Evolutionary conservation across 2,797 vertebrate genomes (phyloP).

Genomic region (Sebastes reedi): DNA sequence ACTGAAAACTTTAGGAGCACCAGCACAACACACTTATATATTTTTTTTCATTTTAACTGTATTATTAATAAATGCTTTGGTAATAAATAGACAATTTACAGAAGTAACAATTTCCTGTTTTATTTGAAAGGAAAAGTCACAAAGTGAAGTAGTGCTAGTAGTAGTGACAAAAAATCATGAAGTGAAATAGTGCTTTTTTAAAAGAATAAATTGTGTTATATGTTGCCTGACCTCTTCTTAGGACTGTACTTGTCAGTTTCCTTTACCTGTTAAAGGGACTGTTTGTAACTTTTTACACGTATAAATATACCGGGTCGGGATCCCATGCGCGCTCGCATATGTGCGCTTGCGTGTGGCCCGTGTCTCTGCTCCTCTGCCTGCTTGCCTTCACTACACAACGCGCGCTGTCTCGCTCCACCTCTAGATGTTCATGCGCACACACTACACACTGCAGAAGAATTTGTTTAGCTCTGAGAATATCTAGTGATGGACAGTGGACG

Average conservation of each 20-base stretch:
- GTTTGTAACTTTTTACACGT: too few relatives aligned
- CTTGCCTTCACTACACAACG: too few relatives aligned
- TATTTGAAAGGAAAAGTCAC: not conserved
- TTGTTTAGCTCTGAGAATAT: too few relatives aligned
- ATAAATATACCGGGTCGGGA: too few relatives aligned
- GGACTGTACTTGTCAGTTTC: not conserved
- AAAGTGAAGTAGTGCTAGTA: not conserved
- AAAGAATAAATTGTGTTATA: too few relatives aligned
- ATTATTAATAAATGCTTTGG: not conserved
- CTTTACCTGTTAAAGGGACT: not conserved
- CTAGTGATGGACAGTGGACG: too few relatives aligned
- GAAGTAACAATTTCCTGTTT: not conserved
- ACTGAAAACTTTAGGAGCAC: not conserved
- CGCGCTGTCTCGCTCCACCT: too few relatives aligned
- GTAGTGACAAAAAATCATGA: not conserved
- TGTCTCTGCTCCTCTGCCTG: too few relatives aligned
- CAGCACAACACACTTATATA: not conserved
- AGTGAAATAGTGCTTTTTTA: not conserved
- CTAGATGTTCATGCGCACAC: too few relatives aligned
- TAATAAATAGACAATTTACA: not conserved
- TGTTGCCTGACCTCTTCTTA: not conserved
- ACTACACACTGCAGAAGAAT: too few relatives aligned
- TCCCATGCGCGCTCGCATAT: too few relatives aligned
- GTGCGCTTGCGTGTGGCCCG: accelerated
- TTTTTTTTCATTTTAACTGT: not conserved